These are phyloP conservation scores for Agapornis canus DNA, from an alignment of 2,797 vertebrate species.

Conservation along the genomic window DNA sequence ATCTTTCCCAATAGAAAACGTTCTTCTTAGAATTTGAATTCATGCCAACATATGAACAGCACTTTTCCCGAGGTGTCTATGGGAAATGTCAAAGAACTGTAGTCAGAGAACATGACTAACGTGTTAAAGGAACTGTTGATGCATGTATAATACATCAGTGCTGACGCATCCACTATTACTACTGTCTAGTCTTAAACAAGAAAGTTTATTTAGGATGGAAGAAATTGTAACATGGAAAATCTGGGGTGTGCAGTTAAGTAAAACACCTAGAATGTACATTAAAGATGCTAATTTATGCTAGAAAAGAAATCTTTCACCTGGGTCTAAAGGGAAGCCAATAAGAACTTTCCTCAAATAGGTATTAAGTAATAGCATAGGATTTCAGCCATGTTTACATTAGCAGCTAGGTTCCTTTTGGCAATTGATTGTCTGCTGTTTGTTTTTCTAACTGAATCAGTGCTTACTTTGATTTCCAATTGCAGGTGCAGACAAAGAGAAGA, in stretches of 20 bases:
- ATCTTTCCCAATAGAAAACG: background rate
- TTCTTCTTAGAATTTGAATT: background rate
- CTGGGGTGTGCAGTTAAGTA: background rate
- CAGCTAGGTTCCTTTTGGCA: background rate
- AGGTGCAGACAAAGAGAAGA: background rate
- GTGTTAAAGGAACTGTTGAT: background rate
- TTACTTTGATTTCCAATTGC: background rate
- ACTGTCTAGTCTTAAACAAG: background rate
- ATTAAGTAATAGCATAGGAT: background rate
- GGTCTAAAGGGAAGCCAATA: background rate
- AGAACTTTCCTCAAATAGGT: background rate
- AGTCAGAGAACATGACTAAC: background rate
- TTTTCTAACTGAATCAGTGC: background rate
- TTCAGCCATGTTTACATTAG: background rate
- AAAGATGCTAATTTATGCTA: background rate
- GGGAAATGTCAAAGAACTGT: background rate
- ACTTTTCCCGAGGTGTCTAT: background rate
- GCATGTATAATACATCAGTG: background rate
- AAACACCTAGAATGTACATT: background rate
- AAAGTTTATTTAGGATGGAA: background rate
- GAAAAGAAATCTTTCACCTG: background rate
- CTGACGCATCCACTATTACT: background rate
- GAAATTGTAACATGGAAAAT: background rate
- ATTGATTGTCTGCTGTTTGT: background rate
- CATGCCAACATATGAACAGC: background rate